phyloP scores from a whole-genome alignment of 2,888 invertebrate species.

The Taphrorychus bicolor region DNA sequence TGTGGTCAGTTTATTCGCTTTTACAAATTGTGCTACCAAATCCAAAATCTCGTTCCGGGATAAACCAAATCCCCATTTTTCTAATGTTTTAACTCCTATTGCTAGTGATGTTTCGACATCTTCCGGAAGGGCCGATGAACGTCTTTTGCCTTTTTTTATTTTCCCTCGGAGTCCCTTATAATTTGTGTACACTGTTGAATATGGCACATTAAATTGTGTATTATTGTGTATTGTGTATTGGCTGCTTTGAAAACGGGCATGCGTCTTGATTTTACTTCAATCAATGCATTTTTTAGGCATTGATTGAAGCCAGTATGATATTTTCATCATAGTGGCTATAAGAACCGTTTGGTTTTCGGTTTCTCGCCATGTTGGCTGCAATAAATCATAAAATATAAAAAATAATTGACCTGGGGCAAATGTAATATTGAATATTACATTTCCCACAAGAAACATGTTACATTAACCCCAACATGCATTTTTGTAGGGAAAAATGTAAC shows the following conservation, averaged over 20 bases:
- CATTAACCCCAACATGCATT: background rate
- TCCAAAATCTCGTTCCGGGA: no score
- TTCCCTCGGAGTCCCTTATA: background rate
- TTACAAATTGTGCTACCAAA: background rate
- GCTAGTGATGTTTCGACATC: background rate
- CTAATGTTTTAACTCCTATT: background rate
- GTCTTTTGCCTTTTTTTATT: background rate
- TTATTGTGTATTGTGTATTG: no score
- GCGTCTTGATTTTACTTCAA: background rate
- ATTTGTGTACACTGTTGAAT: background rate
- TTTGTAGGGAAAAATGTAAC: no score
- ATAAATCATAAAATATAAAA: no score
- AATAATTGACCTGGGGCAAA: no score
- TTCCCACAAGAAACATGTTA: background rate
- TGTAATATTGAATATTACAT: background rate
- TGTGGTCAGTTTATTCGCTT: background rate
- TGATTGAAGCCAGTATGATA: background rate
- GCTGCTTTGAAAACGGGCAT: background rate
- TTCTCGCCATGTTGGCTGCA: no score
- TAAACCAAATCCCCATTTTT: slow-evolving; percentile 1
- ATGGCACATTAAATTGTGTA: background rate
- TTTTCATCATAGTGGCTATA: no score
- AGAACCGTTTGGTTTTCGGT: no score
- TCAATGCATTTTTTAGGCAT: background rate
- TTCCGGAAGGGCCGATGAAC: background rate